These are phyloP conservation scores for Ateles fusciceps DNA, from an alignment of 2,797 vertebrate genomes.

Conservation along the genomic window DNA sequence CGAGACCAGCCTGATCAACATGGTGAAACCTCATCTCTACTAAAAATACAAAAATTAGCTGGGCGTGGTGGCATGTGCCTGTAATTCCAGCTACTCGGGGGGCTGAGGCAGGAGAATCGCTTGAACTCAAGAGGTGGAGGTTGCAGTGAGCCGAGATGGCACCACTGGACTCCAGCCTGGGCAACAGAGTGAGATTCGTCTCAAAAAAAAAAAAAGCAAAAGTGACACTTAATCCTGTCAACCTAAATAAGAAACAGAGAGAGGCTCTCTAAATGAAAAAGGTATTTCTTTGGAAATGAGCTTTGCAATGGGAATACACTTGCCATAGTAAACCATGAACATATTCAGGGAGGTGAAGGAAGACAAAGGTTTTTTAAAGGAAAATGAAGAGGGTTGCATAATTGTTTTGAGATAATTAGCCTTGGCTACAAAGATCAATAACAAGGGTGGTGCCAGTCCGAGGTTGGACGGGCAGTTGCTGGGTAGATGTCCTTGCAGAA, in stretches of 20 bases:
- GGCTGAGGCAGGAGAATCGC: too few species aligned
- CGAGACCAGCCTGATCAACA: too few species aligned
- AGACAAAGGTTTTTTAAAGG: neutral
- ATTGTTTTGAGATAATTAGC: neutral
- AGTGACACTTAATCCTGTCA: neutral
- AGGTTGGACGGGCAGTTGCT: neutral
- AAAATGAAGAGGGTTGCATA: neutral
- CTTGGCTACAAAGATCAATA: neutral
- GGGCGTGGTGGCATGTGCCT: too few species aligned
- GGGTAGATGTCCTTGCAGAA: neutral
- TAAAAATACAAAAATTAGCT: too few species aligned
- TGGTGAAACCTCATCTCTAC: too few species aligned
- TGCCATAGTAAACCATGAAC: neutral
- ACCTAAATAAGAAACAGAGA: neutral
- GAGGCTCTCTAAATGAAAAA: neutral
- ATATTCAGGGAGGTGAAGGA: neutral
- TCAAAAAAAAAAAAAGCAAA: neutral
- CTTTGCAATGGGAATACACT: neutral
- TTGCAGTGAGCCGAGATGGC: too few species aligned
- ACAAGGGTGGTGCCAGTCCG: neutral
- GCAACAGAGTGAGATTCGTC: too few species aligned
- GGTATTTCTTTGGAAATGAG: neutral
- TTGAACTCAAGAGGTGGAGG: too few species aligned
- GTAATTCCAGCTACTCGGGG: too few species aligned
- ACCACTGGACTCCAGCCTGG: too few species aligned